Base-by-base conservation (phyloP, 1,140 invertebrate genomes). In the Apis mellifera region DNA sequence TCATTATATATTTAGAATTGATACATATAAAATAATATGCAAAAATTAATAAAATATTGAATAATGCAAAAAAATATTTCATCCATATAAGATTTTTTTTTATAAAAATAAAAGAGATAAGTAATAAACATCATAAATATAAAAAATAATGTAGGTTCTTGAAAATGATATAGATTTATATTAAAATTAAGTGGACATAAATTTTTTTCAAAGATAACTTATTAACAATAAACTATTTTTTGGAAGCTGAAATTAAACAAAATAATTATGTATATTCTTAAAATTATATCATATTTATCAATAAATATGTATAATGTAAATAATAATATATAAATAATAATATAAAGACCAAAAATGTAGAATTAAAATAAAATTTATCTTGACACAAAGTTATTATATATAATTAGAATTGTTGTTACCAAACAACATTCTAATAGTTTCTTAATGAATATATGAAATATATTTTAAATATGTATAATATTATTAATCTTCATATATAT, bases 401-500 rank as follows among this genome's bases (percentile, higher is more conserved):
- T 7, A 69, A 55, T 59, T 32, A 26, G 17, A 50, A 69, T 23
- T 42, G 23, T 57, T 57, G 5, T 42, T 55, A 23, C n/a, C 23
- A 15, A 68, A 54, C 19, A 69, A 17, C 19, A 57, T 50, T 13
- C 1, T 26, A 55, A 32, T 17, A 64, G 52, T n/a, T 54, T 62
- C 17, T 48, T 64, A 26, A 11, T 48, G 23, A 60, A n/a, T 23
- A 59, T 23, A 23, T 12, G 48, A 19, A 60, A 23, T 60, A 48
- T 21, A 17, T 2, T 50, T 23, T 11, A 32, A 52, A 54, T 78
- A 79, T 72, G 21, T 42, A 54, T 79, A 72, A 79, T 54, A 42
- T 42, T 42, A 42, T 42, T 42, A 42, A 42, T 42, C 32, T 42
- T 42, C 3, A 42, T 42, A 42, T 42, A 0, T 42, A 7, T 71